A percentile compares a stretch with the other conserved stretches of the same genome.
Evolutionary conservation across 35 echinoderm and acorn worm genomes (phyloP).

Genomic region (Stichopus chloronotus): DNA sequence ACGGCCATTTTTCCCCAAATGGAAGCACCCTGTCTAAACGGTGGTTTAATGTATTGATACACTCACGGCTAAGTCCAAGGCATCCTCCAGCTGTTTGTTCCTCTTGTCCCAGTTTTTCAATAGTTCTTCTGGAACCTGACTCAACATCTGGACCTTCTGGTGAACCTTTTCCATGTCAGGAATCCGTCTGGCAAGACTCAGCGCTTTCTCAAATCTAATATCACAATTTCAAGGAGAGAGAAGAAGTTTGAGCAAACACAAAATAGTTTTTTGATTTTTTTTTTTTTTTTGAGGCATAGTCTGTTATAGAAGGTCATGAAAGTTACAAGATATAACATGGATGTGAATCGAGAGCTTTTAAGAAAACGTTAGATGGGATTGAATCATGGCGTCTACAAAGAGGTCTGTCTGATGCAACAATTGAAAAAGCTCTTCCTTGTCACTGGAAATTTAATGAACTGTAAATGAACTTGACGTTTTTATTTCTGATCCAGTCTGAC

Average conservation of each 20-base stretch:
- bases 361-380: too few relatives aligned
- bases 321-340: not conserved
- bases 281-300: not conserved
- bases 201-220: slow-evolving; percentile 24
- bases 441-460: too few relatives aligned
- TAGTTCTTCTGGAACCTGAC: slow-evolving; percentile 53
- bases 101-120: slow-evolving; percentile 84
- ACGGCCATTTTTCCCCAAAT: too few relatives aligned
- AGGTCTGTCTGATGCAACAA: too few relatives aligned
- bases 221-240: too few relatives aligned
- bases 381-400: too few relatives aligned
- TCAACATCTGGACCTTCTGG: slow-evolving; percentile 76
- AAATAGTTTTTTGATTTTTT: not conserved
- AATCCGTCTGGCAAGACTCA: slow-evolving; percentile 1
- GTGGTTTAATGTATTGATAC: not conserved
- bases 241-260: not conserved
- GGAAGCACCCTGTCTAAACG: not conserved
- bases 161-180: slow-evolving; percentile 82
- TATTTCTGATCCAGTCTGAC: too few relatives aligned
- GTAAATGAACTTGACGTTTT: too few relatives aligned
- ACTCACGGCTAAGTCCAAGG: slow-evolving; percentile 89
- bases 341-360: too few relatives aligned
- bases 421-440: too few relatives aligned
- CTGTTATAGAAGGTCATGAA: not conserved
- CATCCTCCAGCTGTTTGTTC: slow-evolving; percentile 83